Evolutionary conservation across 2,888 invertebrate genomes (phyloP), one percentile per base, ranked within the genome.

Genomic region (Cylindroiulus punctatus): DNA sequence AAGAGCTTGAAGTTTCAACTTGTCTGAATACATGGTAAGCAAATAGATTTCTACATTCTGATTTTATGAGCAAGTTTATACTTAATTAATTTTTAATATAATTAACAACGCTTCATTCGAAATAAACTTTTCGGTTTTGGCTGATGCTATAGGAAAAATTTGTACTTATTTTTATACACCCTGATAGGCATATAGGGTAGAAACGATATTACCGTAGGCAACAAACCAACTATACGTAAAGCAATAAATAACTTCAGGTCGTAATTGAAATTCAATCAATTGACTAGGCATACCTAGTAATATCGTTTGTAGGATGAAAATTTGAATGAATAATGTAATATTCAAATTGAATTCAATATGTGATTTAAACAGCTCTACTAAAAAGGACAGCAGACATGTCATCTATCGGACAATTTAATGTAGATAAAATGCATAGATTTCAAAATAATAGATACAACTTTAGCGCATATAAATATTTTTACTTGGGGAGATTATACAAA

Each of bases 371-470:
- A n/a, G 22, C 4, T n/a, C 26, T 65, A 65, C 26, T 65, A 12
- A 19, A 26, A 26, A 65, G 12, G 26, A 26, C 7, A 26, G 76
- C 30, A 76, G 30, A 12, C 76, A 76, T 4, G 30, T 30, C 12
- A 26, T 76, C 30, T 30, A 76, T 30, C 17, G 76, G 30, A 76
- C 12, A 76, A 26, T 76, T 65, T 30, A 17, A 76, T 26, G 26
- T 30, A 76, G 30, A 76, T 30, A 32, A 76, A 65, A 76, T 76
- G 76, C 76, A 76, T 76, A 76, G 76, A 30, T 76, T 30, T 76
- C 26, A 76, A 65, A 76, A 76, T 30, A 14, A 76, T 76, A 76
- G 14, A 76, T 65, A 26, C 30, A 76, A 76, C 76, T 76, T 76
- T 17, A 30, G 76, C 76, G 30, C 30, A 76, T 17, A 26, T 76